Conservation (phyloP, 2,113 vertebrate genomes). For the Mola mola region DNA sequence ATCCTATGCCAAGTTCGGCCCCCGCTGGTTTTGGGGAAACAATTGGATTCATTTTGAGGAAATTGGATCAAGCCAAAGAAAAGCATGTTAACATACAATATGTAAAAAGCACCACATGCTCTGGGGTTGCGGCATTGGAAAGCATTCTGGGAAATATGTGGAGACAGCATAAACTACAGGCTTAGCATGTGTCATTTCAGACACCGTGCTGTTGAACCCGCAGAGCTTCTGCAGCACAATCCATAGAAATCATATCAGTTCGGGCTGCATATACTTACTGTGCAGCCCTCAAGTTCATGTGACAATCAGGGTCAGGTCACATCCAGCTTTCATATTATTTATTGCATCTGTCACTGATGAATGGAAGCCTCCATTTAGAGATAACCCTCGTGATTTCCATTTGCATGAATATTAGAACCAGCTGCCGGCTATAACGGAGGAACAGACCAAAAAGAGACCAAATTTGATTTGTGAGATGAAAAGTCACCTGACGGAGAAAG, state of each 20-base stretch:
- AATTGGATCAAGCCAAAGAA: no score
- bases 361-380: conserved; percentile 7
- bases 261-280: neutral
- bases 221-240: conserved; percentile 10
- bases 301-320: conserved; percentile 14
- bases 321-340: conserved; percentile 22
- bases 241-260: neutral
- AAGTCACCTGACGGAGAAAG: conserved; percentile 11
- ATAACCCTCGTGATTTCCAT: conserved; percentile 47
- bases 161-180: neutral
- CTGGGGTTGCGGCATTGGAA: neutral
- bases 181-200: neutral
- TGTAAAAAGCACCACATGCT: no score
- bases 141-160: neutral
- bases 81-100: neutral
- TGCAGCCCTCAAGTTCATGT: conserved; percentile 4
- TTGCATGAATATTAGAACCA: conserved; percentile 26
- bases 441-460: conserved; percentile 7
- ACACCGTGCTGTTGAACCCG: neutral
- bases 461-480: conserved; percentile 40
- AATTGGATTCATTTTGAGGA: conserved; percentile 1
- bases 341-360: conserved; percentile 4
- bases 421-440: neutral
- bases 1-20: conserved; percentile 13
- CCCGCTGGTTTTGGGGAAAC: neutral